Conservation (phyloP, 2,888 invertebrate genomes). For the Uropetala carovei region DNA sequence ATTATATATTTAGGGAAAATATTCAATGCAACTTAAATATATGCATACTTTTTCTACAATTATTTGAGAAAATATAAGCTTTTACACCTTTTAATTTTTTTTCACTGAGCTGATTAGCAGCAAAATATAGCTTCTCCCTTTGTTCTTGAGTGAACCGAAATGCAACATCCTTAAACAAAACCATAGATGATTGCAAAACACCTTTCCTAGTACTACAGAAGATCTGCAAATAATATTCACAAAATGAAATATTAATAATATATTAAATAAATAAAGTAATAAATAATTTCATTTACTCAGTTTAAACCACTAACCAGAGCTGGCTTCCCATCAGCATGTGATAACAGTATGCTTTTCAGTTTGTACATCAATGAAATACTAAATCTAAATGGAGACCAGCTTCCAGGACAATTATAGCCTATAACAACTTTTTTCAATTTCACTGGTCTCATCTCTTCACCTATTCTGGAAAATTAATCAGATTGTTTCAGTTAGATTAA, state of each 20-base stretch:
- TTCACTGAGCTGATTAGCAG: slow-evolving; percentile 75
- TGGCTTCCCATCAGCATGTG: slow-evolving; percentile 85
- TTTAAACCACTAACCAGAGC: slow-evolving; percentile 78
- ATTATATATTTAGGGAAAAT: no score
- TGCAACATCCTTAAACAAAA: slow-evolving; percentile 80
- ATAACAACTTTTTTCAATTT: slow-evolving; percentile 84
- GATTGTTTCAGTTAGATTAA: neutral
- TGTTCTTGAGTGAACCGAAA: slow-evolving; percentile 78
- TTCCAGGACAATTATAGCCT: slow-evolving; percentile 81
- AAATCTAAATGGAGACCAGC: slow-evolving; percentile 83
- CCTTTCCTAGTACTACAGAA: slow-evolving; percentile 89
- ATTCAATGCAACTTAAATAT: no score
- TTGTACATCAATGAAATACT: slow-evolving; percentile 88
- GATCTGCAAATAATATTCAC: slow-evolving; percentile 75
- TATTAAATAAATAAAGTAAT: neutral
- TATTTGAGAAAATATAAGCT: no score
- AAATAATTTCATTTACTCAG: neutral
- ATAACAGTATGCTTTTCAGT: slow-evolving; percentile 82
- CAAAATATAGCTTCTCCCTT: slow-evolving; percentile 76
- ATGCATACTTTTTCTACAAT: no score
- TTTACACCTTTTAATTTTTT: slow-evolving; percentile 75
- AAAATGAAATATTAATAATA: neutral
- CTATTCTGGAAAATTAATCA: slow-evolving; percentile 77
- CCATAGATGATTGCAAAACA: slow-evolving; percentile 82
- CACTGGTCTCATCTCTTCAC: slow-evolving; percentile 85